Conservation (phyloP, 2,113 vertebrate genomes). For the Perccottus glenii region DNA sequence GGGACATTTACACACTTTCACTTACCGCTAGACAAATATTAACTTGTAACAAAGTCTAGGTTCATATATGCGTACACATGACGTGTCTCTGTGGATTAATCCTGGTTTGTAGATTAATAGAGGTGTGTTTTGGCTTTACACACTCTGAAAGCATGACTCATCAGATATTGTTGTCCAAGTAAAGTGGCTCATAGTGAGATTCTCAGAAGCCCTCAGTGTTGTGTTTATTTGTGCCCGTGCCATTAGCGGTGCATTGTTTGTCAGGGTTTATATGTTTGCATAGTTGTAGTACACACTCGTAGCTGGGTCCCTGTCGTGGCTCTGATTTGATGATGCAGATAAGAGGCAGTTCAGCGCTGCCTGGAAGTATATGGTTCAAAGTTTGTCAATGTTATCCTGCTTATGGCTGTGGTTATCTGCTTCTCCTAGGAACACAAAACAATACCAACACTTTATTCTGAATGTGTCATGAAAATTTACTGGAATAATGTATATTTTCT, state of each 20-base stretch:
- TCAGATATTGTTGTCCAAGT: background rate
- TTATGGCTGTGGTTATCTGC: too few relatives aligned
- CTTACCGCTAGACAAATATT: too few relatives aligned
- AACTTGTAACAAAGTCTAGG: too few relatives aligned
- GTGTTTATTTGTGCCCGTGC: background rate
- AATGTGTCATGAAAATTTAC: too few relatives aligned
- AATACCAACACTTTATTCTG: background rate
- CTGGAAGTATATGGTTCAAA: slow-evolving; percentile 31
- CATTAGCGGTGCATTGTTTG: background rate
- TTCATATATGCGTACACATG: too few relatives aligned
- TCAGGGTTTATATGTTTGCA: slow-evolving; percentile 14
- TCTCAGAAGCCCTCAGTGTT: background rate
- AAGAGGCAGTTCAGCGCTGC: slow-evolving; percentile 33
- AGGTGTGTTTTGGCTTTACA: background rate
- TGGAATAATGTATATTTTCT: too few relatives aligned
- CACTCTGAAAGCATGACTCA: background rate
- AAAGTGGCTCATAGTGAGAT: background rate
- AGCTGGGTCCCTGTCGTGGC: slow-evolving; percentile 36
- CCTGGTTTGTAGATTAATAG: background rate
- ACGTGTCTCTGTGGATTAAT: too few relatives aligned
- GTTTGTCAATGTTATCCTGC: slow-evolving; percentile 16
- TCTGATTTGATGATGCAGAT: slow-evolving; percentile 45
- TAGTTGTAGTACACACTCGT: slow-evolving; percentile 12
- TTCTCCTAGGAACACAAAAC: background rate
- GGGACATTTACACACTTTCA: too few relatives aligned